Evolutionary conservation across 2,888 invertebrate species (phyloP).

Genomic region (Tryphoninae sp.): DNA sequence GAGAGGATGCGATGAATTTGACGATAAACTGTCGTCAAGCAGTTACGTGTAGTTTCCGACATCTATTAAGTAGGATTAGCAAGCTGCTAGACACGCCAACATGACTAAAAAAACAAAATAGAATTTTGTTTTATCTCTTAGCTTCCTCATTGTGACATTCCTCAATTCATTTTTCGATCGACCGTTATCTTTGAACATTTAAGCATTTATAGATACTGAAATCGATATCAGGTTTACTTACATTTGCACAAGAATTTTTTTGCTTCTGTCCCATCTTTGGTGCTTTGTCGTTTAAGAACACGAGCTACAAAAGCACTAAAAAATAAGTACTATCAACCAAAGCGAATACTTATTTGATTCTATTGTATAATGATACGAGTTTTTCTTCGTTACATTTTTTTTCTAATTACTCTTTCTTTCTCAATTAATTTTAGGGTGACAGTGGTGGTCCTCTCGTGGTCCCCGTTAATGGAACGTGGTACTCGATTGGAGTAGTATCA

Average conservation of each 20-base stretch:
- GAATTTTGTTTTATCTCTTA: neutral
- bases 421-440: slow-evolving; percentile 83
- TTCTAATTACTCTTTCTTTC: neutral
- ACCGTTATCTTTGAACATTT: too few species aligned
- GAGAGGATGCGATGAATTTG: slow-evolving; percentile 48
- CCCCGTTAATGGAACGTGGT: slow-evolving; percentile 80
- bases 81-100: too few species aligned
- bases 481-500: slow-evolving; percentile 86
- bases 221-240: too few species aligned
- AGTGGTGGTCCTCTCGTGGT: slow-evolving; percentile 92
- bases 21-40: neutral
- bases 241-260: slow-evolving; percentile 9
- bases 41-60: neutral
- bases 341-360: neutral
- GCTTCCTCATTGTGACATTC: too few species aligned
- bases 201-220: too few species aligned
- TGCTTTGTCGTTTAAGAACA: too few species aligned
- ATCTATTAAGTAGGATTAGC: too few species aligned
- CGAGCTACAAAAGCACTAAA: neutral
- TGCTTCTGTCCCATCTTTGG: neutral
- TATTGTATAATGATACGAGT: neutral
- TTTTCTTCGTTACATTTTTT: neutral
- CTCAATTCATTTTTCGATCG: too few species aligned
- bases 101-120: too few species aligned
- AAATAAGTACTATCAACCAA: neutral